Conservation (phyloP, 1,140 invertebrate genomes). For the Neotoxoptera formosana region DNA sequence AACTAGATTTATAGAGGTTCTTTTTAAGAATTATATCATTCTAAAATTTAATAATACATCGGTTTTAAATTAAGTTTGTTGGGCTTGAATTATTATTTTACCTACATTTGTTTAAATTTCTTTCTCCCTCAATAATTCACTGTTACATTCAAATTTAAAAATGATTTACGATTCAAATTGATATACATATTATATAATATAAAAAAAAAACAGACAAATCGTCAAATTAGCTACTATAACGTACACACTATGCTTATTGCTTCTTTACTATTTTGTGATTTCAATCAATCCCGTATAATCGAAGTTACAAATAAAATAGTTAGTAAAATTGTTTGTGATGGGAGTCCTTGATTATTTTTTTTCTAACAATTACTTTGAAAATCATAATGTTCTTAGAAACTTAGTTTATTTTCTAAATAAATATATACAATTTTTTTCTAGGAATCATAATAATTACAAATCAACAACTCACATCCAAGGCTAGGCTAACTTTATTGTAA, state of each 20-base stretch:
- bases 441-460: not conserved
- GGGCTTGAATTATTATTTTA: not conserved
- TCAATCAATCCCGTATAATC: not conserved
- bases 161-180: not conserved
- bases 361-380: too few relatives aligned
- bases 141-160: not conserved
- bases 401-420: too few relatives aligned
- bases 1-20: not conserved
- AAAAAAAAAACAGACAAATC: too few relatives aligned
- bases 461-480: not conserved
- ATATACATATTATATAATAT: not conserved
- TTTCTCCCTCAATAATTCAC: too few relatives aligned
- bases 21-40: not conserved
- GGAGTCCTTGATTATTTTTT: too few relatives aligned
- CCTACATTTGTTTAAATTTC: not conserved
- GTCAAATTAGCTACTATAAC: too few relatives aligned
- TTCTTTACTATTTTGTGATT: too few relatives aligned
- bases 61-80: not conserved
- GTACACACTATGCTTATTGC: not conserved
- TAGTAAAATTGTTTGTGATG: too few relatives aligned
- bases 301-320: not conserved
- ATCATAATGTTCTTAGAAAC: too few relatives aligned
- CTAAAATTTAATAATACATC: not conserved
- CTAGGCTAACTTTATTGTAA: not conserved
- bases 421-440: not conserved